Percentiles rank a stretch among this genome's conserved stretches.
Evolutionary conservation across 1,140 invertebrate genomes (phyloP).

Genomic region (Aphis craccivora): DNA sequence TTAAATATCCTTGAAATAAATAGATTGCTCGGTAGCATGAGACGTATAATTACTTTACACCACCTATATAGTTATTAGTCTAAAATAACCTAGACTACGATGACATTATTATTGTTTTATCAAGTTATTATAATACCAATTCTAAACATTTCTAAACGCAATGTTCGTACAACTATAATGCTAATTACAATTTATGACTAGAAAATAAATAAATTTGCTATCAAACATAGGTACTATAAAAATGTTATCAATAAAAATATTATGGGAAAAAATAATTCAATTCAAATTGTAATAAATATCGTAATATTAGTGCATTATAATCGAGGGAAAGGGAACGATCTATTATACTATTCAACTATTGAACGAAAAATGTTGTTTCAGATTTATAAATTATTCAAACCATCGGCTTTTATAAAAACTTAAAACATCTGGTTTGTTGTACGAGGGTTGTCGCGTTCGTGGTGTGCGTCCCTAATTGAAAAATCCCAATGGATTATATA

Average conservation of each 20-base stretch:
- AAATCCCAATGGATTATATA: conserved; percentile 51
- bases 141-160: neutral
- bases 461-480: conserved; percentile 56
- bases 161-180: neutral
- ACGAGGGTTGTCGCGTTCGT: conserved; percentile 34
- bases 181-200: neutral
- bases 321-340: neutral
- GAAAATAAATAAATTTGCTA: neutral
- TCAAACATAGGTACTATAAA: neutral
- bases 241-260: neutral
- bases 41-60: neutral
- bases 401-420: conserved; percentile 46
- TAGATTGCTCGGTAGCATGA: conserved; percentile 9
- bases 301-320: neutral
- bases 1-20: conserved; percentile 24
- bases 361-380: neutral
- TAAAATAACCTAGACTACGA: neutral
- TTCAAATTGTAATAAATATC: neutral
- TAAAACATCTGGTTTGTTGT: conserved; percentile 53
- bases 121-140: neutral
- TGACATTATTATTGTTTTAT: conserved; percentile 14
- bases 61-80: neutral
- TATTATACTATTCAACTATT: conserved; percentile 15
- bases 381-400: conserved; percentile 55
- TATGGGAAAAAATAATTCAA: neutral